Percentiles rank a stretch among this genome's conserved stretches.
Evolutionary conservation across 2,113 vertebrate species (phyloP).

Genomic region (Phycodurus eques): DNA sequence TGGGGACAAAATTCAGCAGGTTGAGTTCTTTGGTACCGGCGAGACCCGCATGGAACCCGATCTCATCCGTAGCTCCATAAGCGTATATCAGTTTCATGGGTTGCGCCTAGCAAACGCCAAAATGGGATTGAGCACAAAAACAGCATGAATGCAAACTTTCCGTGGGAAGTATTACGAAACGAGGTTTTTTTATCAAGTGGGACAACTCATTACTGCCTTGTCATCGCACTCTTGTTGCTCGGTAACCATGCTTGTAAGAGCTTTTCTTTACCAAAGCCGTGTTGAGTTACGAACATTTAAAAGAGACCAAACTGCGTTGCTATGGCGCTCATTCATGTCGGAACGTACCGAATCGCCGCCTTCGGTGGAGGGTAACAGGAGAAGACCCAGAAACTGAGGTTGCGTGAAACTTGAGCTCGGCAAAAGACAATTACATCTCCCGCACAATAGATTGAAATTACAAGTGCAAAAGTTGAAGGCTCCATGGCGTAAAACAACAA

Average conservation of each 20-base stretch:
- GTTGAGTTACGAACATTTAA: conserved; percentile 15
- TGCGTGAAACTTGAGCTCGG: conserved; percentile 32
- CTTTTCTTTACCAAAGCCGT: conserved; percentile 3
- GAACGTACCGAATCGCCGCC: background rate
- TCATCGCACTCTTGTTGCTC: background rate
- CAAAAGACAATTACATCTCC: background rate
- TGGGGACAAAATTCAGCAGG: conserved; percentile 58
- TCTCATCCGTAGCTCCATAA: conserved; percentile 58
- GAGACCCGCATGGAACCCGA: conserved; percentile 33
- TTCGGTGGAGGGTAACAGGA: conserved; percentile 11
- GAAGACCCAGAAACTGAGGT: background rate
- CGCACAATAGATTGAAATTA: background rate
- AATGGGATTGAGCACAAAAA: background rate
- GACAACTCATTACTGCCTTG: background rate
- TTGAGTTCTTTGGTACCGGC: conserved; percentile 68
- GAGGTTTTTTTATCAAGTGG: too few relatives aligned
- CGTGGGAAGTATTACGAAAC: background rate
- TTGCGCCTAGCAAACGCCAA: conserved; percentile 30
- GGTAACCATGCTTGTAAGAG: background rate
- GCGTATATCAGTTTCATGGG: conserved; percentile 70
- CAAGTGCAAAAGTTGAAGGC: background rate
- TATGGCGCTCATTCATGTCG: conserved; percentile 6
- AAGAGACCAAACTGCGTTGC: conserved; percentile 3
- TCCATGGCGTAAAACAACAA: background rate
- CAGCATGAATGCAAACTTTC: background rate